These are phyloP conservation scores for Ridgeia piscesae DNA, from an alignment of 1,140 invertebrate species.

Conservation along the genomic window DNA sequence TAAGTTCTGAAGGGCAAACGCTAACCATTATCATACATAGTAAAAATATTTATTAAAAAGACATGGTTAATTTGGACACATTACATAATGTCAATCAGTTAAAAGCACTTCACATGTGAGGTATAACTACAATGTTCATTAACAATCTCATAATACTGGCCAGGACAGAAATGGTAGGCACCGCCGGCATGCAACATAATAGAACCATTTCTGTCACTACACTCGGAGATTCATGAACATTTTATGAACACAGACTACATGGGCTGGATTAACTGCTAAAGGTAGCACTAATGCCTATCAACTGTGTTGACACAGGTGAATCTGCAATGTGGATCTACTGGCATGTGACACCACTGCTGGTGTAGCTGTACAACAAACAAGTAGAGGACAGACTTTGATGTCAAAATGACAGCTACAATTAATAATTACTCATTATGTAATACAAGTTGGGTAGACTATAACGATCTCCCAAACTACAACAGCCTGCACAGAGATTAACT, in stretches of 20 bases:
- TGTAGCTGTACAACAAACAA: too few species aligned
- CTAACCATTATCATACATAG: not conserved
- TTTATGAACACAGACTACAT: not conserved
- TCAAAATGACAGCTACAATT: not conserved
- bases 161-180: not conserved
- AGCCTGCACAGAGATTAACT: too few species aligned
- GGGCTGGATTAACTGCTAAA: not conserved
- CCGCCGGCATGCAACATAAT: not conserved
- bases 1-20: not conserved
- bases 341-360: not conserved
- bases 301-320: not conserved
- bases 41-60: not conserved
- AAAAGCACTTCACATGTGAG: not conserved
- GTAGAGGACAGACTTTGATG: too few species aligned
- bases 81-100: not conserved
- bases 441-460: not conserved
- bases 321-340: not conserved
- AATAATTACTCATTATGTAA: not conserved
- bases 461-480: not conserved
- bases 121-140: conserved; percentile 6
- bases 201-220: not conserved
- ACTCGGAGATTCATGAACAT: not conserved
- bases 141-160: not conserved
- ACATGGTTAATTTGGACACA: not conserved
- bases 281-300: not conserved